A percentile compares a stretch with the other conserved stretches of the same genome.
Conservation (phyloP, 2,113 vertebrate genomes). For the Motacilla alba region DNA sequence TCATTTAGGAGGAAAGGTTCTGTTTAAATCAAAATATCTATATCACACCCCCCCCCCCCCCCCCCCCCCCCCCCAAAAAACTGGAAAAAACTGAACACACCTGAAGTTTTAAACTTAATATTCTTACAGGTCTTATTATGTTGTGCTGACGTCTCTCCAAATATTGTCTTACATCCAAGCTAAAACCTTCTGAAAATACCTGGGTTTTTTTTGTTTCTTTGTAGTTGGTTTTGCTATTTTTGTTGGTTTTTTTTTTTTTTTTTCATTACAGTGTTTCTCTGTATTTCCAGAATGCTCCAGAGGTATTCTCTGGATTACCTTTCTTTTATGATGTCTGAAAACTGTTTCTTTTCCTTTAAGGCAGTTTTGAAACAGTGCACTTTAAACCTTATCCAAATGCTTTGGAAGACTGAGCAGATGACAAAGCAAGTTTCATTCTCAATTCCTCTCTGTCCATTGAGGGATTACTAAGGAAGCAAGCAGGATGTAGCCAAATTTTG, state of each 20-base stretch:
- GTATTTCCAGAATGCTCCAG: background rate
- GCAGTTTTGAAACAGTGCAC: background rate
- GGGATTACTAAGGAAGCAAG: background rate
- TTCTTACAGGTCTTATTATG: background rate
- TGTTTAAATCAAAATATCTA: background rate
- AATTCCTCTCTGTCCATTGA: background rate
- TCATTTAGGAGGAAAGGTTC: background rate
- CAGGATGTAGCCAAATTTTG: background rate
- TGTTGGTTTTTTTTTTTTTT: background rate
- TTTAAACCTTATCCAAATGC: background rate
- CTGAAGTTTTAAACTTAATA: background rate
- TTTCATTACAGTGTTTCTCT: background rate
- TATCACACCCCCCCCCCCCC: background rate
- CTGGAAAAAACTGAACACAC: background rate
- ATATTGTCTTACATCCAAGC: background rate
- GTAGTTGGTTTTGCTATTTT: background rate
- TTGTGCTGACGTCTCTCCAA: background rate
- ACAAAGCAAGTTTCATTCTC: background rate
- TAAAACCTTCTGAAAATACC: background rate
- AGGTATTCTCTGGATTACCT: background rate
- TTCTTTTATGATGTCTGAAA: background rate
- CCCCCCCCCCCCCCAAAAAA: background rate
- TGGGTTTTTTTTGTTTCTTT: background rate
- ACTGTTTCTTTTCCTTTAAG: background rate
- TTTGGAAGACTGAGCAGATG: background rate